phyloP scores from a whole-genome alignment of 2,797 vertebrate species.

The Lepus townsendii region DNA sequence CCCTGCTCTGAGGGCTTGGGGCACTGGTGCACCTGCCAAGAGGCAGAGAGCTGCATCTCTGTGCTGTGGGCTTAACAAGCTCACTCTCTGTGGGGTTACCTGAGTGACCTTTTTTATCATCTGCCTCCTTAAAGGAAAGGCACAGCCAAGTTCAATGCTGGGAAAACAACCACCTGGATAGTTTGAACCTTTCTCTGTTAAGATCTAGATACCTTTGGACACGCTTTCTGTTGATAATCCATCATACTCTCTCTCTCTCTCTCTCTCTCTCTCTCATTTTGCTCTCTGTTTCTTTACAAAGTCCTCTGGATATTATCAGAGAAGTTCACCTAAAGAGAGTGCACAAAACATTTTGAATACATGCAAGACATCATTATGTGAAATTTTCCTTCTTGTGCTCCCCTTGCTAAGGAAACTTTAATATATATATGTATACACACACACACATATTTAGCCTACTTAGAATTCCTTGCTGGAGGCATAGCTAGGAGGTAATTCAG shows the following conservation, averaged over 20 bases:
- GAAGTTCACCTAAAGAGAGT: not conserved
- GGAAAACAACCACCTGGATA: not conserved
- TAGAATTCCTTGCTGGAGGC: slow-evolving; percentile 20
- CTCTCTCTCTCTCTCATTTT: not conserved
- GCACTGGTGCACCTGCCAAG: not conserved
- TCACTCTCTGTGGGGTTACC: not conserved
- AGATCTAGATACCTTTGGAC: not conserved
- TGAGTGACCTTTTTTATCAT: not conserved
- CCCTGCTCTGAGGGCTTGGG: not conserved
- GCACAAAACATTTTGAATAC: not conserved
- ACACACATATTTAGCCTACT: not conserved
- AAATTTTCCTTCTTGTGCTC: slow-evolving; percentile 42
- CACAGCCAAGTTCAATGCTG: not conserved
- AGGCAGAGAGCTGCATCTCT: not conserved
- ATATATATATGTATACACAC: no score
- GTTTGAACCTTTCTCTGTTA: not conserved
- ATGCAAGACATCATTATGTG: not conserved
- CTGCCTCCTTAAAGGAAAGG: not conserved
- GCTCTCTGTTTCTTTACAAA: not conserved
- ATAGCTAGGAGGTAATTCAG: slow-evolving; percentile 1
- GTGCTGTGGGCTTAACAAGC: not conserved
- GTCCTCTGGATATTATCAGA: not conserved
- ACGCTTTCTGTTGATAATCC: not conserved
- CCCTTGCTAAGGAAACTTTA: not conserved
- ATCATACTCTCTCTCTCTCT: not conserved